A percentile compares a stretch with the other conserved stretches of the same genome.
Evolutionary conservation across 2,888 invertebrate species (phyloP).

Genomic region (Lumbricus terrestris): DNA sequence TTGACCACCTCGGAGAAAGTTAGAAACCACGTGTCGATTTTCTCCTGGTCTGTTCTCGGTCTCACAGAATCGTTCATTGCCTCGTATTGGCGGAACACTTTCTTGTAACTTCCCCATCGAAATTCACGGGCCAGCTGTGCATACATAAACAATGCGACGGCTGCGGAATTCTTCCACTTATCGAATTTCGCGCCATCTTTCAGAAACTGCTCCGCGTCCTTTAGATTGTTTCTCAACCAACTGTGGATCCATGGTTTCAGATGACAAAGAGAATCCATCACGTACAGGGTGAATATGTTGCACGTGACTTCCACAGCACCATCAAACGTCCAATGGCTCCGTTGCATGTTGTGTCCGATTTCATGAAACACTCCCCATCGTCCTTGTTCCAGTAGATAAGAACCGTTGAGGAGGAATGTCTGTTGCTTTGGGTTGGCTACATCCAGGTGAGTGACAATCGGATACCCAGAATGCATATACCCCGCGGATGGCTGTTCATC

Average conservation of each 20-base stretch:
- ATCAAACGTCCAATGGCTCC: conserved; percentile 41
- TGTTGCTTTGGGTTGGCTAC: conserved; percentile 30
- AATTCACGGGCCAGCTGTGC: conserved; percentile 40
- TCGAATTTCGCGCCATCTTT: conserved; percentile 32
- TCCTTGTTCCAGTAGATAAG: conserved; percentile 24
- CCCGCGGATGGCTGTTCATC: conserved; percentile 39
- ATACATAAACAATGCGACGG: conserved; percentile 38
- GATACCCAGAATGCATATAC: conserved; percentile 44
- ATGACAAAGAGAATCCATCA: conserved; percentile 37
- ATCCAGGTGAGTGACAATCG: conserved; percentile 42
- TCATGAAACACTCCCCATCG: conserved; percentile 45
- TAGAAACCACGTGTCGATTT: conserved; percentile 41
- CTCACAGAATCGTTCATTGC: background rate
- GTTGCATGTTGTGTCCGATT: conserved; percentile 45
- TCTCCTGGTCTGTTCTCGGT: conserved; percentile 32
- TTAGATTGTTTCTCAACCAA: conserved; percentile 34
- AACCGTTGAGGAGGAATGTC: conserved; percentile 28
- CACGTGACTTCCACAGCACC: conserved; percentile 41
- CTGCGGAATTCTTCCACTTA: conserved; percentile 36
- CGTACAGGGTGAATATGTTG: conserved; percentile 44
- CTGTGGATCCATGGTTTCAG: conserved; percentile 35
- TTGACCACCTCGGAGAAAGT: conserved; percentile 34
- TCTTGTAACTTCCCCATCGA: conserved; percentile 40
- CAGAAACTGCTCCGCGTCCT: conserved; percentile 32
- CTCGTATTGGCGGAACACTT: conserved; percentile 31